A percentile compares a stretch with the other conserved stretches of the same genome.
Evolutionary conservation across 1,140 invertebrate species (phyloP).

Genomic region (Patella vulgata): DNA sequence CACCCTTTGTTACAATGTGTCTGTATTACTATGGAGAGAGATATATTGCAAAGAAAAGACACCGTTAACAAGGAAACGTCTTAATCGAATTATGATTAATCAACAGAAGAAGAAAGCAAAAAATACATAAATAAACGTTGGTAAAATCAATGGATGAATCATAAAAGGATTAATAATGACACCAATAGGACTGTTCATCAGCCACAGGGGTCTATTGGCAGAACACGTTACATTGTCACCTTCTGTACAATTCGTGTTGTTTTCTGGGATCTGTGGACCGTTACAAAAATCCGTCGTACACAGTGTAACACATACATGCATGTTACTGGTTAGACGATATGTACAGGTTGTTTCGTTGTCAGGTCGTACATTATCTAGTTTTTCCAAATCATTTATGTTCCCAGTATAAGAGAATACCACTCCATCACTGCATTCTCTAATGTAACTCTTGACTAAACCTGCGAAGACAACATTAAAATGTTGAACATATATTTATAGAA

Average conservation of each 20-base stretch:
- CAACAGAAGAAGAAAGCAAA: too few relatives aligned
- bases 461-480: not conserved
- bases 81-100: too few relatives aligned
- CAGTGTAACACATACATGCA: conserved; percentile 12
- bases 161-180: conserved; percentile 3
- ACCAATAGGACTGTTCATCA: not conserved
- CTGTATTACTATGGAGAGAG: too few relatives aligned
- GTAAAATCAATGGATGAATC: not conserved
- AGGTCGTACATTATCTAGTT: not conserved
- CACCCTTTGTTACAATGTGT: too few relatives aligned
- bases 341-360: conserved; percentile 20
- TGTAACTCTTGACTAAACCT: conserved; percentile 16
- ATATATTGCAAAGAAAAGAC: too few relatives aligned
- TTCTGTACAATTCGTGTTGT: not conserved
- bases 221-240: conserved; percentile 6
- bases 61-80: too few relatives aligned
- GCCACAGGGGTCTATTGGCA: not conserved
- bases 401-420: conserved; percentile 15
- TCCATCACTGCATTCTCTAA: conserved; percentile 21
- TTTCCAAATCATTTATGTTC: not conserved
- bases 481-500: not conserved
- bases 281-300: conserved; percentile 20
- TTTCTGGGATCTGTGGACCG: conserved; percentile 4
- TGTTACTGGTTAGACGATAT: conserved; percentile 8
- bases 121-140: too few relatives aligned